A percentile compares a stretch with the other conserved stretches of the same genome.
Conservation (phyloP, 2,888 invertebrate genomes). For the Adelognathus sp. region DNA sequence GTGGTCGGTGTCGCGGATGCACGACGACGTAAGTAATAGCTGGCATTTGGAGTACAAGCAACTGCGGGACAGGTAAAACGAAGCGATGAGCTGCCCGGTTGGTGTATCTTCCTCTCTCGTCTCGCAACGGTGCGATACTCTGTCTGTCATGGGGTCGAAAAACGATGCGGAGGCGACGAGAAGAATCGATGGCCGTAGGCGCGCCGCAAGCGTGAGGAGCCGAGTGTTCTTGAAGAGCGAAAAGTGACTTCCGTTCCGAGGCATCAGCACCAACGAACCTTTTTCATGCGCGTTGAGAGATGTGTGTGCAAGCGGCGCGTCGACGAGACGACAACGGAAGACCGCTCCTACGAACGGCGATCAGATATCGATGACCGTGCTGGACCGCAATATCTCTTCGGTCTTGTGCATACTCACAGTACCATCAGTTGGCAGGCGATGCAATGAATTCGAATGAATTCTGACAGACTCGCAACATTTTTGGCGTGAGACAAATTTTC, state of each 20-base stretch:
- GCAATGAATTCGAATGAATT: background rate
- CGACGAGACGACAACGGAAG: constrained; percentile 58
- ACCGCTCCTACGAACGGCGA: constrained; percentile 52
- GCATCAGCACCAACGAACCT: constrained; percentile 24
- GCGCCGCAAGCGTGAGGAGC: constrained; percentile 2
- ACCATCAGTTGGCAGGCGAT: background rate
- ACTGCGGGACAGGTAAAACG: constrained; percentile 33
- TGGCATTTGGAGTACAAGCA: constrained; percentile 49
- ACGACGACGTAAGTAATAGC: constrained; percentile 46
- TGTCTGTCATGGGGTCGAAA: background rate
- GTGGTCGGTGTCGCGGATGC: constrained; percentile 8
- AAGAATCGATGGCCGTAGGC: constrained; percentile 39
- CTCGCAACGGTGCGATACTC: background rate
- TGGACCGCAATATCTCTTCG: constrained; percentile 58
- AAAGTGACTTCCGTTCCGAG: constrained; percentile 56
- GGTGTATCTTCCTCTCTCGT: background rate
- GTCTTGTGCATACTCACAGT: background rate
- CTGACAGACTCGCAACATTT: too few relatives aligned
- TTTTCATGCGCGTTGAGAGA: constrained; percentile 56
- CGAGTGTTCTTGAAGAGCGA: background rate
- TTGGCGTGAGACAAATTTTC: too few relatives aligned
- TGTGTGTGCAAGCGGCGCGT: constrained; percentile 46
- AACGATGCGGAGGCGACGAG: constrained; percentile 9
- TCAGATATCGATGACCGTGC: constrained; percentile 60
- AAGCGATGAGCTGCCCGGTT: background rate